Percentiles rank a stretch among this genome's conserved stretches.
These are phyloP conservation scores for Oryzaephilus surinamensis DNA, from an alignment of 1,140 invertebrate species.

Conservation along the genomic window DNA sequence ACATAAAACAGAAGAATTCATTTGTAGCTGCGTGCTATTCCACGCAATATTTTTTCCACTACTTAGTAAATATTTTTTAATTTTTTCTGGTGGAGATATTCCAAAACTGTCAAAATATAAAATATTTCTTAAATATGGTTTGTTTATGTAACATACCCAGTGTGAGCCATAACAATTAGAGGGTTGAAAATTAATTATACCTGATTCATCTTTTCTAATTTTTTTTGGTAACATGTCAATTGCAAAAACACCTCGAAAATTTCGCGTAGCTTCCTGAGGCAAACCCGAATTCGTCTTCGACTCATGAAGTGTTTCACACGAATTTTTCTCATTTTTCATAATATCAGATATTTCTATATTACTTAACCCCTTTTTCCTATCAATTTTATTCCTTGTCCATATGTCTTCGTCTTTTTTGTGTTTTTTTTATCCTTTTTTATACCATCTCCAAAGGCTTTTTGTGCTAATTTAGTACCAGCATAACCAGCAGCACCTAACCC, in stretches of 20 bases:
- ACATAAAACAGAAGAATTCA: slow-evolving; percentile 13
- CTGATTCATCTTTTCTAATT: slow-evolving; percentile 10
- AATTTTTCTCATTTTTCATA: slow-evolving; percentile 4
- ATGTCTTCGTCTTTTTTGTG: slow-evolving; percentile 1
- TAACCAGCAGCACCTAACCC: slow-evolving; percentile 10
- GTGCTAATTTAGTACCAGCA: slow-evolving; percentile 11
- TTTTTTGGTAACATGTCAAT: slow-evolving; percentile 10
- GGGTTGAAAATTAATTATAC: slow-evolving; percentile 10
- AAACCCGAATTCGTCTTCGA: slow-evolving; percentile 5
- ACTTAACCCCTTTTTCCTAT: slow-evolving; percentile 8
- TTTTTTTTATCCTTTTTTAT: too few relatives aligned
- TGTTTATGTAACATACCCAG: slow-evolving; percentile 8
- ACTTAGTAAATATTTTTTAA: slow-evolving; percentile 11
- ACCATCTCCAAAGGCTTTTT: slow-evolving; percentile 10
- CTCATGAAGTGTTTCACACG: too few relatives aligned
- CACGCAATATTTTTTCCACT: slow-evolving; percentile 10
- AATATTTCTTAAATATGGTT: slow-evolving; percentile 13
- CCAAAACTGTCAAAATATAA: slow-evolving; percentile 11
- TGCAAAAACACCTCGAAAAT: slow-evolving; percentile 11
- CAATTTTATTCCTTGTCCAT: slow-evolving; percentile 4
- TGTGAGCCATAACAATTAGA: slow-evolving; percentile 8
- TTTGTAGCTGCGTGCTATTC: slow-evolving; percentile 9
- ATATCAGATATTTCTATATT: slow-evolving; percentile 8
- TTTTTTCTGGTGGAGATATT: slow-evolving; percentile 10
- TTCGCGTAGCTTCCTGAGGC: slow-evolving; percentile 1